Conservation (phyloP, 2,888 invertebrate species). For the Pseudolycoriella hygida region DNA sequence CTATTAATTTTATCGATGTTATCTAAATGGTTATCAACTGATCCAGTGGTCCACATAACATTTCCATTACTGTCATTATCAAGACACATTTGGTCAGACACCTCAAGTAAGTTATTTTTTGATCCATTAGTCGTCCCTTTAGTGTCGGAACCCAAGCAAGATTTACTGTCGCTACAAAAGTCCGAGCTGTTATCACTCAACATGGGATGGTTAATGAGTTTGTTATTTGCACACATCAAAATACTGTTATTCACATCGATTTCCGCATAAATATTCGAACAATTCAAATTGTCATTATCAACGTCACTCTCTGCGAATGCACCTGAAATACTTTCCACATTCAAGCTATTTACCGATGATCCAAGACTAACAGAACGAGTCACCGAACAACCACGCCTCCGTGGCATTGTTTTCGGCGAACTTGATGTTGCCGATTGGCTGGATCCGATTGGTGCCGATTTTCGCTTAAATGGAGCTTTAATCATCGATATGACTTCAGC, state of each 20-base stretch:
- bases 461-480: slow-evolving; percentile 19
- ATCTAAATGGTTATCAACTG: slow-evolving; percentile 20
- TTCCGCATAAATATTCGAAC: slow-evolving; percentile 9
- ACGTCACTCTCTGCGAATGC: too few species aligned
- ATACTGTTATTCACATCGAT: slow-evolving; percentile 7
- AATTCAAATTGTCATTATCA: slow-evolving; percentile 1
- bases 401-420: slow-evolving; percentile 21
- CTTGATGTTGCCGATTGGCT: slow-evolving; percentile 11
- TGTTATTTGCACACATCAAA: slow-evolving; percentile 6
- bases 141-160: not conserved
- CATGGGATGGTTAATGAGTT: not conserved
- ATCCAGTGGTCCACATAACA: not conserved
- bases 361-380: slow-evolving; percentile 26
- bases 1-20: slow-evolving; percentile 26
- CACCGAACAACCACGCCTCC: slow-evolving; percentile 10
- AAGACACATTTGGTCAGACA: too few species aligned
- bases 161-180: not conserved
- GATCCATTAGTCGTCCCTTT: slow-evolving; percentile 5
- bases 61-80: slow-evolving; percentile 1
- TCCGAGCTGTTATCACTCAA: not conserved
- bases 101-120: slow-evolving; percentile 8
- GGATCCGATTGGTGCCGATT: slow-evolving; percentile 4
- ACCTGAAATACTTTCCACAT: slow-evolving; percentile 7
- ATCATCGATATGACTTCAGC: slow-evolving; percentile 26
- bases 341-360: slow-evolving; percentile 28